phyloP scores from a whole-genome alignment of 2,888 invertebrate species.

The Trilocha varians region DNA sequence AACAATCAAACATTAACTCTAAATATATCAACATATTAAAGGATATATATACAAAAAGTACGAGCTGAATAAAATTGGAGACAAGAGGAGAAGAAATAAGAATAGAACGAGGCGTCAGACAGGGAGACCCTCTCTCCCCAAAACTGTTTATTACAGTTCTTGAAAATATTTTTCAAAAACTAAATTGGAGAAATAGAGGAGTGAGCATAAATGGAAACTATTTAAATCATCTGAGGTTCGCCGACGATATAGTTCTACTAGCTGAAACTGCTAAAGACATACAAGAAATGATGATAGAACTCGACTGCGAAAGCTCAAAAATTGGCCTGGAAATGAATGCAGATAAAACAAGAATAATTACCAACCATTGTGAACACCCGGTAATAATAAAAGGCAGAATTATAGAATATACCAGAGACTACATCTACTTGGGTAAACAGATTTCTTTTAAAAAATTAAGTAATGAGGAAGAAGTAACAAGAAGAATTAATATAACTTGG shows the following conservation, averaged over 20 bases:
- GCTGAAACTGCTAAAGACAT: background rate
- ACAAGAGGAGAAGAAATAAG: background rate
- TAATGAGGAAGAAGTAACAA: background rate
- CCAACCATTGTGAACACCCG: conserved; percentile 1
- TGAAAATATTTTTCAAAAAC: no score
- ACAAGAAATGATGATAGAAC: conserved; percentile 1
- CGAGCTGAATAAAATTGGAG: background rate
- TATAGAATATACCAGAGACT: conserved; percentile 3
- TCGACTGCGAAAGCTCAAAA: conserved; percentile 3
- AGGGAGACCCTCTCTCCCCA: conserved; percentile 1
- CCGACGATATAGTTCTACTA: no score
- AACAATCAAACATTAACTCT: background rate
- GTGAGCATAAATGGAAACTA: no score
- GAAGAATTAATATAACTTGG: conserved; percentile 1
- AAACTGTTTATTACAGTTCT: conserved; percentile 1
- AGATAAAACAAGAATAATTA: conserved; percentile 3
- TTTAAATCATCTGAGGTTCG: no score
- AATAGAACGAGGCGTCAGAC: background rate
- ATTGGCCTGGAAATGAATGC: conserved; percentile 3
- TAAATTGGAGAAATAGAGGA: no score
- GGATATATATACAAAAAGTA: background rate
- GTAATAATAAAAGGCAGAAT: no score
- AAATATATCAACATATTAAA: conserved; percentile 1
- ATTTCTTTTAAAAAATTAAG: no score
- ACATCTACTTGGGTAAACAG: conserved; percentile 2